phyloP scores from a whole-genome alignment of 2,797 vertebrate species.

The Artibeus lituratus region DNA sequence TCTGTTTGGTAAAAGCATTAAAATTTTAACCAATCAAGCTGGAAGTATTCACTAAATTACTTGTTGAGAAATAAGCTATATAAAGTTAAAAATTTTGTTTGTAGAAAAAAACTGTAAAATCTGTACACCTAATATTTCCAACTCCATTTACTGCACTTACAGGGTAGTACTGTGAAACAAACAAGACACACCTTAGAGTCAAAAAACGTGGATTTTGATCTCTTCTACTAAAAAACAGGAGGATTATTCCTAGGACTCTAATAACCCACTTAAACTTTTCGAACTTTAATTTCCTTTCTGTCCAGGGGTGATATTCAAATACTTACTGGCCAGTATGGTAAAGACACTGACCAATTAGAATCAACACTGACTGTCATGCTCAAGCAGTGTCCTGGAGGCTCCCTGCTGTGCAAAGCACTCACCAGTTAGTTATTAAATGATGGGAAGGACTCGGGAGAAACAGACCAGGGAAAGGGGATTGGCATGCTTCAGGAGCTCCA shows the following conservation, averaged over 20 bases:
- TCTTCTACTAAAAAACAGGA: too few relatives aligned
- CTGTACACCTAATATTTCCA: neutral
- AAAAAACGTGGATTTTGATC: neutral
- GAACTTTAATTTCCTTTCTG: neutral
- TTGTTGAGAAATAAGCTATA: neutral
- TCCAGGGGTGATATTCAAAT: neutral
- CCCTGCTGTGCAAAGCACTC: neutral
- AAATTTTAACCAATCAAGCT: neutral
- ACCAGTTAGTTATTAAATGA: neutral
- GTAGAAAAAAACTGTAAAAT: slow-evolving; percentile 21
- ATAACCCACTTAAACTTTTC: neutral
- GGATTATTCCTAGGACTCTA: neutral
- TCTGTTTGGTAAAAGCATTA: slow-evolving; percentile 14
- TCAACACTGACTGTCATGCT: neutral
- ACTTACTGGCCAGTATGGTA: neutral
- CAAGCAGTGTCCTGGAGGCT: neutral
- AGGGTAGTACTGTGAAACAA: neutral
- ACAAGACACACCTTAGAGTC: neutral
- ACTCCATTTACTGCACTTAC: neutral
- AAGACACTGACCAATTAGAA: neutral
- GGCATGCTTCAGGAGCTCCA: neutral
- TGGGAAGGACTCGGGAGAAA: neutral
- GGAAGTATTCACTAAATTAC: neutral
- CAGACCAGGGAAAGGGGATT: neutral
- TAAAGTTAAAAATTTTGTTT: neutral